Conservation (phyloP, 2,888 invertebrate species). For the Cryptosula pallasiana region DNA sequence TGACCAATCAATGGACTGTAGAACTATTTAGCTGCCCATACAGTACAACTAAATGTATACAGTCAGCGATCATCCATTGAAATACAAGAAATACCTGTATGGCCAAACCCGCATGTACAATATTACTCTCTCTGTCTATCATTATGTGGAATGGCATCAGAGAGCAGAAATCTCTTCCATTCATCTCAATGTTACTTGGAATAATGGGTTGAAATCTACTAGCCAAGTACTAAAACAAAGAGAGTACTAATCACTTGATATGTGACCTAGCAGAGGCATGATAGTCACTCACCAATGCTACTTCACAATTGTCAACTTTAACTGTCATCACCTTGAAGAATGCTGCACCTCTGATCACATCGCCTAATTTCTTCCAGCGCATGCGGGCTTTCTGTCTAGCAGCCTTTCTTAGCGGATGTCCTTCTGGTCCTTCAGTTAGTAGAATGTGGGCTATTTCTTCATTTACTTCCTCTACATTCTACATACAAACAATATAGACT, state of each 20-base stretch:
- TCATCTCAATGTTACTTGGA: neutral
- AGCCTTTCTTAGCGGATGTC: conserved; percentile 21
- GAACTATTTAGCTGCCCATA: too few relatives aligned
- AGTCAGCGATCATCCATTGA: too few relatives aligned
- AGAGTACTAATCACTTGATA: too few relatives aligned
- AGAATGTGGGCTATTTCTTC: conserved; percentile 23
- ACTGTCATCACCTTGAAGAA: conserved; percentile 17
- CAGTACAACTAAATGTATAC: too few relatives aligned
- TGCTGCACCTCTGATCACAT: conserved; percentile 22
- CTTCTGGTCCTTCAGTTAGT: conserved; percentile 8
- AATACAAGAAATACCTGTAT: conserved; percentile 12
- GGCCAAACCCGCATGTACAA: neutral
- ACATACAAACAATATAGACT: too few relatives aligned
- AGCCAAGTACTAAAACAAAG: conserved; percentile 12
- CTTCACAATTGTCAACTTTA: too few relatives aligned
- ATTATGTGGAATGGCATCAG: conserved; percentile 5
- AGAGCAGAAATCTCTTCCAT: neutral
- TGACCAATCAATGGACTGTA: too few relatives aligned
- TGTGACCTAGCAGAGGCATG: too few relatives aligned
- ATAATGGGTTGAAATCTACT: conserved; percentile 12
- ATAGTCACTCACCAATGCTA: too few relatives aligned
- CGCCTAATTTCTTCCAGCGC: conserved; percentile 21
- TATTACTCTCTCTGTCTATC: conserved; percentile 12
- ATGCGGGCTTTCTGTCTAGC: conserved; percentile 12
- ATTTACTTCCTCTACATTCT: conserved; percentile 13